Base-by-base conservation (phyloP, 2,888 invertebrate species). In the Leistus spinibarbis region DNA sequence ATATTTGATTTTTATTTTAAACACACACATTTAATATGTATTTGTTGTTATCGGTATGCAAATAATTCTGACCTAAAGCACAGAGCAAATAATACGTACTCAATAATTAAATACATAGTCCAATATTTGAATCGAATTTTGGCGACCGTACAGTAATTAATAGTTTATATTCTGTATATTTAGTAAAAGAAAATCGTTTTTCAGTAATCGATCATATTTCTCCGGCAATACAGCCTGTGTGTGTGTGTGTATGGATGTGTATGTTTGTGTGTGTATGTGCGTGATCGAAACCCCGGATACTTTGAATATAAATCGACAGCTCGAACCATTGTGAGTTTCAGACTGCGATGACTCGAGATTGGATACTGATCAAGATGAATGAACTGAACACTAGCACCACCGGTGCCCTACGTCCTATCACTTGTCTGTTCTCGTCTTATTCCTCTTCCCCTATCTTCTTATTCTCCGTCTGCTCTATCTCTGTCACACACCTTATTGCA, bases 291-390 rank as follows among this genome's bases (percentile, higher is more conserved):
- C 62, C 54, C 67, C 60, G 67, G 78, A 78, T 79, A 76, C 77
- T 79, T 79, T 79, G 79, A 80, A 81, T 80, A 79, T 81, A 81
- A 81, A 81, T 80, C 80, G 80, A 79, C 79, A 77, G 78, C 79
- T 76, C 76, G 74, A 69, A 54, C 69, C 67, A 78, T 77, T 78
- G 78, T 78, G 77, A 77, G 79, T 79, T 79, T 79, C 80, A 78
- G 79, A 79, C 79, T 64, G 66, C 80, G 80, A 81, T 80, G 82
- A 81, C 81, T 80, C 80, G 78, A 82, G 82, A 83, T 82, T 82
- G 82, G 81, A 82, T 82, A 81, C 81, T 82, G 83, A 83, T 82
- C 82, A 83, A 83, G 83, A 83, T 82, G 81, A 82, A 83, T 83
- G 82, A 81, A 82, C 80, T 80, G 80, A 77, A 79, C 79, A 81